Evolutionary conservation across 2,113 vertebrate genomes (phyloP), one percentile per base, ranked within the genome.

Genomic region (Gymnorhina tibicen): DNA sequence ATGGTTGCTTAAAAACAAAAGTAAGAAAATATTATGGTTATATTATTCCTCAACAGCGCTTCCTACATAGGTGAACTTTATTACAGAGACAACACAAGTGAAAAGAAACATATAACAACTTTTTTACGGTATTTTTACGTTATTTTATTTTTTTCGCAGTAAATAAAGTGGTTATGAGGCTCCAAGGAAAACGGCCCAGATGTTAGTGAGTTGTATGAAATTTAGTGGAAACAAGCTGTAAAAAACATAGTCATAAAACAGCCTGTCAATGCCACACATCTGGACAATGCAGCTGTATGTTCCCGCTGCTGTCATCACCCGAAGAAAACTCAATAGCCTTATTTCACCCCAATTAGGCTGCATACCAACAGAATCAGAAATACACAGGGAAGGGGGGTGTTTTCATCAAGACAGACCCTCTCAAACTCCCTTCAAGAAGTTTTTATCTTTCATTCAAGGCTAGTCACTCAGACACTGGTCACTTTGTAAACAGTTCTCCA

Each of bases 211-310:
- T 98, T 98, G 98, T 98, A 97, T 97, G 97, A 98, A 98, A 98
- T 98, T 97, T 95, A 97, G 97, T 98, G 98, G 98, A 98, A 98
- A 98, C 98, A 98, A 98, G 98, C 97, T 98, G 97, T 98, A 98
- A 98, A 98, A 98, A 98, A 97, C 89, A 90, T 91, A 95, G 97
- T 87, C 94, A 95, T 98, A 98, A 98, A 98, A 96, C 92, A 98
- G 96, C 95, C 97, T 98, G 98, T 98, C 98, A 97, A 91, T 98
- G 97, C 97, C 98, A 98, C 98, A 97, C 98, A 98, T 98, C 98
- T 98, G 98, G 97, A 98, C 97, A 97, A 96, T 97, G 97, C 98
- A 98, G 97, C 98, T 98, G 97, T 98, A 96, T 97, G 97, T 98
- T 98, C 97, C 97, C 6, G 77, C 97, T 74, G 95, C 97, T 98